These are phyloP conservation scores for Solea solea DNA, from an alignment of 2,113 vertebrate species.

Conservation along the genomic window DNA sequence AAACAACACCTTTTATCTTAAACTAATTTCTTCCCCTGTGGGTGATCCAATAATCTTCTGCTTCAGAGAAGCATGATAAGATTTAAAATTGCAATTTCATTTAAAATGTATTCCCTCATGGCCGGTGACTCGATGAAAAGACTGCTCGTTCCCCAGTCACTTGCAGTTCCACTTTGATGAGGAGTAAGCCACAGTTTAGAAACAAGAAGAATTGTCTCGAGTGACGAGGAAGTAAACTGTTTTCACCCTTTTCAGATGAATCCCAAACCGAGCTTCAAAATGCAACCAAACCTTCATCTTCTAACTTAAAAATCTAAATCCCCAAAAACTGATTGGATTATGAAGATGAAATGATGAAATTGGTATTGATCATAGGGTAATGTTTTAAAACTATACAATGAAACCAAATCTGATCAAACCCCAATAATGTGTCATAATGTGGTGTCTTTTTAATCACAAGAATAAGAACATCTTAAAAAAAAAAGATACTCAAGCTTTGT, in stretches of 20 bases:
- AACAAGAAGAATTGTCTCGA: background rate
- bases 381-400: too few relatives aligned
- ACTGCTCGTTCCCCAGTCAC: background rate
- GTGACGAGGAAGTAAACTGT: background rate
- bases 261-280: background rate
- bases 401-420: too few relatives aligned
- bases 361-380: too few relatives aligned
- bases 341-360: too few relatives aligned
- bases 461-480: too few relatives aligned
- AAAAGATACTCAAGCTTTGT: too few relatives aligned
- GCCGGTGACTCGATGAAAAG: conserved; percentile 12
- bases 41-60: background rate
- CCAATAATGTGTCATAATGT: too few relatives aligned
- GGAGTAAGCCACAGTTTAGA: background rate
- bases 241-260: background rate
- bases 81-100: background rate
- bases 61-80: background rate
- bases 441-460: too few relatives aligned
- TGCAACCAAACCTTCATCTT: too few relatives aligned
- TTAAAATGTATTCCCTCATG: background rate
- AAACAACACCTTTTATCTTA: too few relatives aligned
- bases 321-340: too few relatives aligned
- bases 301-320: too few relatives aligned
- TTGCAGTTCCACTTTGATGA: background rate
- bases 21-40: background rate